Evolutionary conservation across 2,888 invertebrate genomes (phyloP), one percentile per base, ranked within the genome.

Genomic region (Xestia xanthographa): DNA sequence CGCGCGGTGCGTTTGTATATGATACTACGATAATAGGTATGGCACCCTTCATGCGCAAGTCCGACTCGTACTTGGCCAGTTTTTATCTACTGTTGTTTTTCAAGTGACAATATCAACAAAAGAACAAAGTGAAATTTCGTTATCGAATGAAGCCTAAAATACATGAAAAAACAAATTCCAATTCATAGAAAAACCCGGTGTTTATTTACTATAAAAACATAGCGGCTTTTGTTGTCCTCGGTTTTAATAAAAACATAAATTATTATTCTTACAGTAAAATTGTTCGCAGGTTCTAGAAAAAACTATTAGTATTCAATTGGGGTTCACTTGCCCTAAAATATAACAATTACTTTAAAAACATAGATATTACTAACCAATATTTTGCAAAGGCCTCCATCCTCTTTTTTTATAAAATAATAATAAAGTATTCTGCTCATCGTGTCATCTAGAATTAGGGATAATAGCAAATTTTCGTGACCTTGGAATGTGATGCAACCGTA

Each of bases 181-280:
- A 14, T 65, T 77, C 26, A 66, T 66, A 38, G 14, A 77, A 66
- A 65, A 79, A 34, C 4, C 2, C 17, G 41, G n/a, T n/a, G n/a
- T 43, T 80, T 70, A 43, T 76, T 60, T 62, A 38, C 5, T 20
- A 29, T 73, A n/a, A 63, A 81, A 81, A 56, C 17, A 48, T 29
- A 78, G 22, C 34, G 11, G n/a, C 2, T 12, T 17, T 45, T 75
- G 63, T 75, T 50, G 9, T 34, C 2, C 17, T 48, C 20, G 17
- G 14, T 11, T 43, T 11, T 43, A 26, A 22, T 6, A 50, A 50
- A 50, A 73, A 80, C 8, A 41, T 0, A 22, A 17, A 34, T 29
- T 58, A 43, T 58, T 72, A 29, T 71, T 58, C 12, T 34, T 17
- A 11, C 6, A 2, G 14, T 66, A 56, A 12, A 74, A 50, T 48